phyloP scores from a whole-genome alignment of 2,888 invertebrate species.

The Limnephilus rhombicus region DNA sequence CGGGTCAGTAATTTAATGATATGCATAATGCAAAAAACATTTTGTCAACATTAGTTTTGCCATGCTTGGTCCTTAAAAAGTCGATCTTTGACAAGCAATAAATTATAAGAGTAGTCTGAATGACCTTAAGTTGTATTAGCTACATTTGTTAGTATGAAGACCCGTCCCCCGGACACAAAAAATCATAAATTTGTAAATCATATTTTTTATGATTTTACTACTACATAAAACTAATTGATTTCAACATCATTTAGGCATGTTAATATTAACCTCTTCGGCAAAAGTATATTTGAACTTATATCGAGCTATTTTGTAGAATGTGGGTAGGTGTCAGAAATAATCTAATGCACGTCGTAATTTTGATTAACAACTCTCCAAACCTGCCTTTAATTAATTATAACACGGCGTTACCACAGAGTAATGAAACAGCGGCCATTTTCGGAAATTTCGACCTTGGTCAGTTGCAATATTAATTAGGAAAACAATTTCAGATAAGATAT shows the following conservation, averaged over 20 bases:
- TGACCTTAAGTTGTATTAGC: background rate
- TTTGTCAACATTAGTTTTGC: background rate
- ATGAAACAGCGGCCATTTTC: slow-evolving; percentile 6
- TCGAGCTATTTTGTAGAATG: background rate
- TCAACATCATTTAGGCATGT: background rate
- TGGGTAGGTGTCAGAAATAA: background rate
- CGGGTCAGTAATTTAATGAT: background rate
- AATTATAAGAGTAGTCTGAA: background rate
- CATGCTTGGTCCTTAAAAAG: background rate
- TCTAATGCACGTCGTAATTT: slow-evolving; percentile 8
- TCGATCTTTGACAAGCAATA: background rate
- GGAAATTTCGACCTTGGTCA: slow-evolving; percentile 25
- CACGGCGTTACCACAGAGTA: background rate
- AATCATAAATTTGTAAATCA: background rate
- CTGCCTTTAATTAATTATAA: slow-evolving; percentile 36
- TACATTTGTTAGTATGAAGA: background rate
- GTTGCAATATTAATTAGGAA: slow-evolving; percentile 53
- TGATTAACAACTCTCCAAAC: slow-evolving; percentile 31
- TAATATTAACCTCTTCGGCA: background rate
- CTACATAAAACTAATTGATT: background rate
- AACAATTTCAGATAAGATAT: slow-evolving; percentile 31
- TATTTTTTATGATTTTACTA: background rate
- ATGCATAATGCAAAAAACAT: background rate
- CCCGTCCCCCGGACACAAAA: background rate
- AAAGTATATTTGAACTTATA: background rate